Evolutionary conservation across 2,797 vertebrate genomes (phyloP).

Genomic region (Cirrhinus mrigala): DNA sequence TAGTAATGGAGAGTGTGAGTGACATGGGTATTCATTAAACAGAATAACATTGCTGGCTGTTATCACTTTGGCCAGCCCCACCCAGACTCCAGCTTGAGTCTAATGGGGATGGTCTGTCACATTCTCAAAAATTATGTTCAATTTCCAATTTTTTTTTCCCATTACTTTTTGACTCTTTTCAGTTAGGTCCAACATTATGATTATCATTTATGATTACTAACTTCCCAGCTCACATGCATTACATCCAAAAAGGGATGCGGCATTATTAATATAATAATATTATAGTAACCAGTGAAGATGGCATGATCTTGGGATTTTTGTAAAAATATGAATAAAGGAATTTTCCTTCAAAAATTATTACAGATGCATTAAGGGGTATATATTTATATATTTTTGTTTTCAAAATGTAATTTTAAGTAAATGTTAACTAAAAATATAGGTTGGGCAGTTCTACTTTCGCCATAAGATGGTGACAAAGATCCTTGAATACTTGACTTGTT

Average conservation of each 20-base stretch:
- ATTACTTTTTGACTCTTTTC: background rate
- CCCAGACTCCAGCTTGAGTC: background rate
- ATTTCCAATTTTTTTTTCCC: background rate
- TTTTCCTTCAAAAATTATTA: background rate
- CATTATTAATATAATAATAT: no score
- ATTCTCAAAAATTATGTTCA: background rate
- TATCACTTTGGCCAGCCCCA: slow-evolving; percentile 29
- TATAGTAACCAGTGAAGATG: no score
- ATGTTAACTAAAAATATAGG: background rate
- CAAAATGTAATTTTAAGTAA: background rate
- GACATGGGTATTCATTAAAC: slow-evolving; percentile 46
- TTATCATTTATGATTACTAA: slow-evolving; percentile 1
- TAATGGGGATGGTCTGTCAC: background rate
- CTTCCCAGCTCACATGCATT: background rate
- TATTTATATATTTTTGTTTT: background rate
- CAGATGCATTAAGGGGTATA: background rate
- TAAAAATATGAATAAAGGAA: background rate
- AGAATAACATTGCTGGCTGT: slow-evolving; percentile 39
- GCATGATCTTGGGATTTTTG: background rate
- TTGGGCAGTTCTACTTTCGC: background rate
- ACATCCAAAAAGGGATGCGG: background rate
- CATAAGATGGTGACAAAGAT: slow-evolving; percentile 59
- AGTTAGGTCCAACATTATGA: background rate
- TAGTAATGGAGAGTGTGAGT: slow-evolving; percentile 2
- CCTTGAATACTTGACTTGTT: slow-evolving; percentile 5